A percentile compares a stretch with the other conserved stretches of the same genome.
phyloP scores from a whole-genome alignment of 2,113 vertebrate species.

The Atrichornis clamosus region DNA sequence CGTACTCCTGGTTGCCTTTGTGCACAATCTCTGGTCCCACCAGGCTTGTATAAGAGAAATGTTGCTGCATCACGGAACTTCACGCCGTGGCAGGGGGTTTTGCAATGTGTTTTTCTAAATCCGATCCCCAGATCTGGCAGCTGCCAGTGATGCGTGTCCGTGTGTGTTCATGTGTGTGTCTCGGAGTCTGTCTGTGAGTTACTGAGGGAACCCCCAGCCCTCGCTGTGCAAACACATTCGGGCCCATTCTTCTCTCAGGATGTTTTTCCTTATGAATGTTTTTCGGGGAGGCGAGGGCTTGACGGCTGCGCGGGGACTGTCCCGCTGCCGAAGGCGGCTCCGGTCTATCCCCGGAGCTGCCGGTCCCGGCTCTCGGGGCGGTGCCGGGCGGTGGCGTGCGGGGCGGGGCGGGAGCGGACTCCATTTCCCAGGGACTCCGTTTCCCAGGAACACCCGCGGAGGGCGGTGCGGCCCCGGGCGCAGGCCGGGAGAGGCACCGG shows the following conservation, averaged over 20 bases:
- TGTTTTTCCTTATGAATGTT: too few species aligned
- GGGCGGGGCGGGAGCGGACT: neutral
- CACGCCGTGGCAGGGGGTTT: neutral
- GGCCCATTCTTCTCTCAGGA: neutral
- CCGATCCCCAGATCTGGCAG: neutral
- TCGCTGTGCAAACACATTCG: neutral
- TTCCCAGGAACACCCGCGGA: neutral
- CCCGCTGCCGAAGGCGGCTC: neutral
- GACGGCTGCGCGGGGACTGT: too few species aligned
- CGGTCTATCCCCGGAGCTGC: fast-evolving
- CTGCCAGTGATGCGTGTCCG: neutral
- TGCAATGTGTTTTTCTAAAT: neutral
- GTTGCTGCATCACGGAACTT: neutral
- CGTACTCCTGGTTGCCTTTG: neutral
- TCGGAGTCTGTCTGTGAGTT: neutral
- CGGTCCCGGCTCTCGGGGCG: neutral
- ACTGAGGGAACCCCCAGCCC: neutral
- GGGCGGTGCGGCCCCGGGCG: neutral
- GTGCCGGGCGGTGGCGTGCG: neutral
- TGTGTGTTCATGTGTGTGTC: too few species aligned
- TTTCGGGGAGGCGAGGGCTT: neutral
- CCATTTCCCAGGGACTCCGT: neutral
- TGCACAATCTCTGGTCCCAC: neutral
- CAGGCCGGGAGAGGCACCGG: neutral
- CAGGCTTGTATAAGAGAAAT: neutral